Base-by-base conservation (phyloP, 1,140 invertebrate species). In the Heliconius eleuchia region DNA sequence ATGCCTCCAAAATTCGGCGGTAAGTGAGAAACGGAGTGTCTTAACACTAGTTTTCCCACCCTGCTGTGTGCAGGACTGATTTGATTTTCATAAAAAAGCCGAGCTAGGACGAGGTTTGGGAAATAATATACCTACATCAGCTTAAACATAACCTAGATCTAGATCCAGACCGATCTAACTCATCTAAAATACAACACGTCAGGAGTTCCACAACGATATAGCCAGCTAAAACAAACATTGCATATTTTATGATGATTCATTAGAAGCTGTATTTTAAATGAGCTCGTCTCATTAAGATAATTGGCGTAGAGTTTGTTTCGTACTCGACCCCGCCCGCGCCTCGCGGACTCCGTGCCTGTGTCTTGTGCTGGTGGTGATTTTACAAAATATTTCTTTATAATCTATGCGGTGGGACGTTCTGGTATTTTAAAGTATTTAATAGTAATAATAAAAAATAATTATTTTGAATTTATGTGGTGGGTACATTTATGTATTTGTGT, bases 231-330 rank as follows among this genome's bases (percentile, higher is more conserved):
- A 66, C 60, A 66, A 66, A 66, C 60, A 30, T 66, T 66, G 60
- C 60, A 66, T 66, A 66, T 30, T 66, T 66, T 66, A 66, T 27
- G 60, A 66, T 66, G 60, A 66, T 66, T 66, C 60, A 66, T 66
- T 66, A 66, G 60, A 66, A 66, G 60, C 60, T 66, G 60, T 66
- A 66, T 66, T 66, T 66, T 30, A 66, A 66, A 66, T 66, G 60
- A 66, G 60, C 60, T 66, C 27, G 23, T 66, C 60, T 66, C 60
- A 66, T 66, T 66, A 66, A 66, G 60, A 30, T 66, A 66, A 66
- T 66, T 66, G 60, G 23, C 60, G 60, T 66, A 30, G 60, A 66
- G 27, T 66, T 66, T 66, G 60, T 66, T 66, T 30, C 57, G 11
- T 66, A 30, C 60, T 66, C 60, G 60, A 66, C 60, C 60, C 60